Percentiles rank a stretch among this genome's conserved stretches.
Evolutionary conservation across 2,888 invertebrate genomes (phyloP).

Genomic region (Litoditis marina): DNA sequence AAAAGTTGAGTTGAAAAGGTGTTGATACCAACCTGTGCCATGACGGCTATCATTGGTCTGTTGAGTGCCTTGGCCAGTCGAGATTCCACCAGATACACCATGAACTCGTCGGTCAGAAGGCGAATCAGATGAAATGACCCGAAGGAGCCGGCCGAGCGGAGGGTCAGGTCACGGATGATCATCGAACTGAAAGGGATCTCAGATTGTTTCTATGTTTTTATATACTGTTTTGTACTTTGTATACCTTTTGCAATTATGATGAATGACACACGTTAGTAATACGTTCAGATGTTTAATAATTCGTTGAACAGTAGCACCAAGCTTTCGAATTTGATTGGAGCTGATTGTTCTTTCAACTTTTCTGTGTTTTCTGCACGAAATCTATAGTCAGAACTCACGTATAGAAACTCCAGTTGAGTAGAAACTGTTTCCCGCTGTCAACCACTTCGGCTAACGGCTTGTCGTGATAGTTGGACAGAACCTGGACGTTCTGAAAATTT

Average conservation of each 20-base stretch:
- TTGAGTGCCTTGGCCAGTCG: constrained; percentile 31
- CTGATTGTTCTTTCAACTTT: too few relatives aligned
- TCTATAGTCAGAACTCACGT: constrained; percentile 65
- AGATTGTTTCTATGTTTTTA: not conserved
- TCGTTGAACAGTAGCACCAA: too few relatives aligned
- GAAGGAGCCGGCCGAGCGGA: constrained; percentile 93
- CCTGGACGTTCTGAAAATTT: constrained; percentile 60
- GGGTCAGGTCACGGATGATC: constrained; percentile 92
- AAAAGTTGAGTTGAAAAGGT: too few relatives aligned
- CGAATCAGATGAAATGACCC: constrained; percentile 97
- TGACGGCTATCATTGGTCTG: constrained; percentile 18
- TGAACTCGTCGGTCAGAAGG: constrained; percentile 95
- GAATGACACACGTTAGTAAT: too few relatives aligned
- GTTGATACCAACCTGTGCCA: constrained; percentile 13
- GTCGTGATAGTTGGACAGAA: constrained; percentile 81
- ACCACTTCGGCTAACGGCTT: constrained; percentile 70
- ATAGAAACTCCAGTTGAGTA: constrained; percentile 98
- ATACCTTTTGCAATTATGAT: too few relatives aligned
- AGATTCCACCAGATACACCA: constrained; percentile 90
- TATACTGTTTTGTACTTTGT: too few relatives aligned
- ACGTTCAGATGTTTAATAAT: not conserved
- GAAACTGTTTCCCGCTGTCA: constrained; percentile 82
- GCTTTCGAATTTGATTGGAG: too few relatives aligned
- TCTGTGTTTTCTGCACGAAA: too few relatives aligned
- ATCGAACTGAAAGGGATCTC: constrained; percentile 73